Evolutionary conservation across 2,888 invertebrate species (phyloP).

Genomic region (Buathra laborator): DNA sequence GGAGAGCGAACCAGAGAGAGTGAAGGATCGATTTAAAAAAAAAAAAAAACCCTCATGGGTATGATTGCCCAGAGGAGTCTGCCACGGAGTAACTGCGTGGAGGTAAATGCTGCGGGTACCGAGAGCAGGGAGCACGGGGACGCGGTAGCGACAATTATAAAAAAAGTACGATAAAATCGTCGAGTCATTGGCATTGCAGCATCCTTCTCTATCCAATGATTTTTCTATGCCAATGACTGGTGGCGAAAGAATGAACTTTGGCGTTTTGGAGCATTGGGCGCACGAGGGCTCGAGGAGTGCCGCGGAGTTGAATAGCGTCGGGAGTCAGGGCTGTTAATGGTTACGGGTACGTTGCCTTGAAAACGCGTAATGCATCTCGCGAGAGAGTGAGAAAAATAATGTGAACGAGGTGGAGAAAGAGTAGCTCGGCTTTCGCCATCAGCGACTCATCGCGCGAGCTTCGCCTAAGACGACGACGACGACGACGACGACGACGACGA

Average conservation of each 20-base stretch:
- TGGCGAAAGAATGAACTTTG: neutral
- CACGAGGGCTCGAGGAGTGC: conserved; percentile 39
- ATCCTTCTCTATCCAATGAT: conserved; percentile 3
- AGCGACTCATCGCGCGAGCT: neutral
- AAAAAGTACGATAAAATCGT: conserved; percentile 29
- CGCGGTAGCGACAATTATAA: conserved; percentile 58
- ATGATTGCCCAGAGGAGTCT: conserved; percentile 53
- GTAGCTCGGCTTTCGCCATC: conserved; percentile 58
- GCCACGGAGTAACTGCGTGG: conserved; percentile 1
- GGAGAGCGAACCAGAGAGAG: conserved; percentile 20
- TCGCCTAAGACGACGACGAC: conserved; percentile 12
- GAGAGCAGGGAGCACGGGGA: conserved; percentile 29
- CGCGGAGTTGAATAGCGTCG: conserved; percentile 57
- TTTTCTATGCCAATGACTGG: conserved; percentile 9
- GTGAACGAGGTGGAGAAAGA: conserved; percentile 43
- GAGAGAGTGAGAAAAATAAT: conserved; percentile 32
- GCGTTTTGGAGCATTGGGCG: conserved; percentile 1
- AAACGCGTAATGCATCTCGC: conserved; percentile 57
- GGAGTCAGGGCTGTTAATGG: conserved; percentile 61
- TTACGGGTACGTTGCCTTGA: conserved; percentile 60
- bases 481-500: neutral
- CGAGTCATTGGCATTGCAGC: conserved; percentile 23
- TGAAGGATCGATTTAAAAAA: conserved; percentile 65
- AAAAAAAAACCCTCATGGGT: conserved; percentile 36
- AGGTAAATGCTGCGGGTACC: conserved; percentile 28